These are phyloP conservation scores for Pristionchus mayeri DNA, from an alignment of 2,888 invertebrate species.

Conservation along the genomic window DNA sequence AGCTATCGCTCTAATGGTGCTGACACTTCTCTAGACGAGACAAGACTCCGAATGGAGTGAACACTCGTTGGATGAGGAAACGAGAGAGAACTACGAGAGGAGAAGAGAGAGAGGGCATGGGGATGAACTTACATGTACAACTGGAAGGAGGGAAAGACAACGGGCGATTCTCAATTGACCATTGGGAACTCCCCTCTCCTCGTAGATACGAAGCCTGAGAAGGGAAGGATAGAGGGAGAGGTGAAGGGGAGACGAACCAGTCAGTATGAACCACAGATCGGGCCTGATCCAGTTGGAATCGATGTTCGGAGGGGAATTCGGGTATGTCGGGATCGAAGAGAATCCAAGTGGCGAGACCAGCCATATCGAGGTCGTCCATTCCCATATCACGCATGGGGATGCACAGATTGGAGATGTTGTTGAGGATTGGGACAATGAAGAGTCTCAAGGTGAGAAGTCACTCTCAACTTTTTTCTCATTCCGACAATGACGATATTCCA, in stretches of 20 bases:
- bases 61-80: too few relatives aligned
- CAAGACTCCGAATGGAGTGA: too few relatives aligned
- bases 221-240: background rate
- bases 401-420: conserved; percentile 1
- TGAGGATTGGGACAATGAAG: conserved; percentile 1
- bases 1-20: too few relatives aligned
- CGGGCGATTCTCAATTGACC: conserved; percentile 44
- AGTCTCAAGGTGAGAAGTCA: background rate
- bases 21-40: too few relatives aligned
- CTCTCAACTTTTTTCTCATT: too few relatives aligned
- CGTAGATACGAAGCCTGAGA: conserved; percentile 13
- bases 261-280: conserved; percentile 15
- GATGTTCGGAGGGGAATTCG: background rate
- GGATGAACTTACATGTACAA: conserved; percentile 29
- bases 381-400: conserved; percentile 47
- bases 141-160: conserved; percentile 33
- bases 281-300: conserved; percentile 38
- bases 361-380: conserved; percentile 33
- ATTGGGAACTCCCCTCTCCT: background rate
- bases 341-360: conserved; percentile 4
- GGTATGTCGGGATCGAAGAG: conserved; percentile 48
- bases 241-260: background rate
- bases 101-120: too few relatives aligned
- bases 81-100: background rate
- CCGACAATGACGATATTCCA: too few relatives aligned